Conservation (phyloP, 2,797 vertebrate species). For the Platyrinchus mystaceus region DNA sequence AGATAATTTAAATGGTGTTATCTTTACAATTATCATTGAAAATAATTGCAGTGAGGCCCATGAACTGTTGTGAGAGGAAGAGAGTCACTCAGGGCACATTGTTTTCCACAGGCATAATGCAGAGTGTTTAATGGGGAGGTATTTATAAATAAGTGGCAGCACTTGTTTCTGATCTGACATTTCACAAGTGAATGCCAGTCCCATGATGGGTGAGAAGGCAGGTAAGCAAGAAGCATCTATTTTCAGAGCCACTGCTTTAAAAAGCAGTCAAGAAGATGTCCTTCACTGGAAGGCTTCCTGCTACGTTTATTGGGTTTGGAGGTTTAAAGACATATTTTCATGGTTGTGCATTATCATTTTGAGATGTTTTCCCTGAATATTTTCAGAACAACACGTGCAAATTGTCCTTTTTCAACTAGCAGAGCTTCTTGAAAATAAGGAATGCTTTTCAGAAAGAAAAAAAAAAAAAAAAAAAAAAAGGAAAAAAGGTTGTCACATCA, state of each 20-base stretch:
- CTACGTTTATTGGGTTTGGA: not conserved
- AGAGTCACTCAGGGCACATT: slow-evolving; percentile 16
- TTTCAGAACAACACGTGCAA: not conserved
- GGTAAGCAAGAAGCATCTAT: not conserved
- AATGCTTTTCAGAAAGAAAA: not conserved
- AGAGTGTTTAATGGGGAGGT: not conserved
- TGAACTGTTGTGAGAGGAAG: not conserved
- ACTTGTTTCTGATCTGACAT: not conserved
- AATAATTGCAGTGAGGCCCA: slow-evolving; percentile 41
- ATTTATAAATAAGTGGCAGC: not conserved
- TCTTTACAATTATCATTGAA: slow-evolving; percentile 71
- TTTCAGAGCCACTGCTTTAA: slow-evolving; percentile 15
- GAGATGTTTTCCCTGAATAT: not conserved
- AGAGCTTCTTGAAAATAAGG: not conserved
- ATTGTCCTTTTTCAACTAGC: slow-evolving; percentile 6
- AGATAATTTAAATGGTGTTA: slow-evolving; percentile 72
- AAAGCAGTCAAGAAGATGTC: not conserved
- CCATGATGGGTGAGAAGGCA: not conserved
- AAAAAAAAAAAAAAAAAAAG: not conserved
- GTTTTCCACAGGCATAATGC: not conserved
- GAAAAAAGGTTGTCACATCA: not conserved
- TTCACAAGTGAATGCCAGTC: not conserved
- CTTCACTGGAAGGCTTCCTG: not conserved
- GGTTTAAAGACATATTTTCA: not conserved
- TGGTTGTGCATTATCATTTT: not conserved